These are phyloP conservation scores for Rostratula benghalensis DNA, from an alignment of 2,113 vertebrate species.

Conservation along the genomic window DNA sequence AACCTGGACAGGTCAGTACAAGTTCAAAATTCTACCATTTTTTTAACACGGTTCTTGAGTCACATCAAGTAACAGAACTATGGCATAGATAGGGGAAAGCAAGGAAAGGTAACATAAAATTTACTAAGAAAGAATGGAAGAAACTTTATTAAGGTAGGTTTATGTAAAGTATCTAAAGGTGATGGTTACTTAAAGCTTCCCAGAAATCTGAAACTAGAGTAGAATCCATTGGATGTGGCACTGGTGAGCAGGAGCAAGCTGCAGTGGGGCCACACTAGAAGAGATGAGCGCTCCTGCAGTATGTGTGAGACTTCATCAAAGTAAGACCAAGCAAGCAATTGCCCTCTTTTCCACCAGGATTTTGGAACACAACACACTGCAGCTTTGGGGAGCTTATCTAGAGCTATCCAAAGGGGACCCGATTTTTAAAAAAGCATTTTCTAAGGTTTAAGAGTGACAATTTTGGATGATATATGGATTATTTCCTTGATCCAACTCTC, in stretches of 20 bases:
- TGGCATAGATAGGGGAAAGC: not conserved
- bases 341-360: not conserved
- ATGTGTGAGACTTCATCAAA: not conserved
- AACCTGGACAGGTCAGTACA: not conserved
- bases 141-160: not conserved
- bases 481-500: not conserved
- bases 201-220: not conserved
- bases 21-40: not conserved
- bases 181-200: not conserved
- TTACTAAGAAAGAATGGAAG: not conserved
- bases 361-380: not conserved
- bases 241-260: not conserved
- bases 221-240: not conserved
- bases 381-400: not conserved
- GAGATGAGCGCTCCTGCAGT: rapidly evolving
- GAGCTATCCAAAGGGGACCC: not conserved
- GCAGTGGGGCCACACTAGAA: not conserved
- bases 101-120: not conserved
- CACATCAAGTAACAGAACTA: not conserved
- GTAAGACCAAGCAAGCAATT: not conserved
- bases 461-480: not conserved
- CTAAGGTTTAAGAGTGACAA: not conserved
- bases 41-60: not conserved
- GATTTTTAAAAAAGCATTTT: not conserved
- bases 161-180: not conserved